Evolutionary conservation across 2,797 vertebrate species (phyloP), one percentile per base, ranked within the genome.

Genomic region (Scleropages formosus): DNA sequence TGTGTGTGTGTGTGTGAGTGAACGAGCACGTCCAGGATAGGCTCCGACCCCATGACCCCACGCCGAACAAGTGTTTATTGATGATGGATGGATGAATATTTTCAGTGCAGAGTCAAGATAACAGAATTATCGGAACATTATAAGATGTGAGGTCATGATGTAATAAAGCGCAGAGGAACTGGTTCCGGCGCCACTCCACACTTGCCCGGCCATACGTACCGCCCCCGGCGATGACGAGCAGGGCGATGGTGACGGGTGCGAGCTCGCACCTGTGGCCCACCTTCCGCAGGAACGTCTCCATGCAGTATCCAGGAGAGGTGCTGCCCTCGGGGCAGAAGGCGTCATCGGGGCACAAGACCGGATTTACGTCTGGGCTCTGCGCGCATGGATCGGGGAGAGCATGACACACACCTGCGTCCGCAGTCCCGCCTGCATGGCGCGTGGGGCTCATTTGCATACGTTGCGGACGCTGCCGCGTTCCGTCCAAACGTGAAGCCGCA

Each of bases 251-350:
- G 77, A 95, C 85, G 18, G 95, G 94, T 0, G 94, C 91, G 75
- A 95, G 81, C 83, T 92, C 92, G 87, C 95, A 97, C 0, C 87
- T 90, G 58, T 93, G 86, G 53, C 93, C 95, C 3, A 81, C 84
- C 87, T 95, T 96, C 61, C 89, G 90, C 20, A 95, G 92, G 81
- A 97, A 96, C 0, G 93, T 89, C 83, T 96, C 95, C 94, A 95
- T 95, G 88, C 95, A 97, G 88, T 94, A 96, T 0, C 87, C 85
- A 0, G 94, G 95, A 31, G 89, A 89, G 0, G 82, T 75, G 61
- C 93, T 96, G 78, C 95, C 95, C 39, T 73, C 58, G 0, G 95
- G 94, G 80, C 95, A 97, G 82, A 97, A 96, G 0, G 95, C 95
- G 1, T 96, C 94, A 0, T 72, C 84, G n/a, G 95, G 95, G 77